These are phyloP conservation scores for Endotricha flammealis DNA, from an alignment of 2,888 invertebrate genomes.

Conservation along the genomic window DNA sequence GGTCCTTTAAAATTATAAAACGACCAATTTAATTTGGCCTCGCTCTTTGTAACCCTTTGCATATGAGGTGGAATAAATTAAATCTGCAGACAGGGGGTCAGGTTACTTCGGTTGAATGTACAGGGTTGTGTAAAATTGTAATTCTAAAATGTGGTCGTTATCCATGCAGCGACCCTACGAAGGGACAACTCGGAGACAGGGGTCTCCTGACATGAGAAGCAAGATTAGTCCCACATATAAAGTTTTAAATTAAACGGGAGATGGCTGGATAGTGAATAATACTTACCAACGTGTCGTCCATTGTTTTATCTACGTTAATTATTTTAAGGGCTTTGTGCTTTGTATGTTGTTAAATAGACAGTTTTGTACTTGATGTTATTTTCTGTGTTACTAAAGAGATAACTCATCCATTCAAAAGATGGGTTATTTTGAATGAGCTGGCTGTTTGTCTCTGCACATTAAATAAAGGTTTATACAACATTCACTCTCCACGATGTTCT, in stretches of 20 bases:
- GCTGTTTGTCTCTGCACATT: too few relatives aligned
- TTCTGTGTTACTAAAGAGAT: too few relatives aligned
- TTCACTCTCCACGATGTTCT: too few relatives aligned
- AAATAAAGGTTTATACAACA: too few relatives aligned
- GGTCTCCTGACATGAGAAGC: constrained; percentile 39
- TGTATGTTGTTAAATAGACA: neutral
- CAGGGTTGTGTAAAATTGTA: constrained; percentile 42
- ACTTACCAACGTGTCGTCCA: constrained; percentile 23
- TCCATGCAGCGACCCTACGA: constrained; percentile 41
- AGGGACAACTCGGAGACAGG: constrained; percentile 33
- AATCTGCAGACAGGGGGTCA: constrained; percentile 14
- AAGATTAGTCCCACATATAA: constrained; percentile 56
- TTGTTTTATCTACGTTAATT: constrained; percentile 40
- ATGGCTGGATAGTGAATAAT: constrained; percentile 29
- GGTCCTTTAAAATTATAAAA: constrained; percentile 34
- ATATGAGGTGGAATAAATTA: constrained; percentile 7
- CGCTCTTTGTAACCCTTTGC: constrained; percentile 8
- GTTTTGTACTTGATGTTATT: neutral
- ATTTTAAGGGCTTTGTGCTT: constrained; percentile 30
- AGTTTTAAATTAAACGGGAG: constrained; percentile 52
- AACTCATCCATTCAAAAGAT: too few relatives aligned
- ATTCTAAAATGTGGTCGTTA: constrained; percentile 49
- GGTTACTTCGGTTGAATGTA: constrained; percentile 14
- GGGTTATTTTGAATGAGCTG: too few relatives aligned
- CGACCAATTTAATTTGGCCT: constrained; percentile 21